These are phyloP conservation scores for Drosophila phalerata DNA, from an alignment of 2,888 invertebrate species.

Conservation along the genomic window DNA sequence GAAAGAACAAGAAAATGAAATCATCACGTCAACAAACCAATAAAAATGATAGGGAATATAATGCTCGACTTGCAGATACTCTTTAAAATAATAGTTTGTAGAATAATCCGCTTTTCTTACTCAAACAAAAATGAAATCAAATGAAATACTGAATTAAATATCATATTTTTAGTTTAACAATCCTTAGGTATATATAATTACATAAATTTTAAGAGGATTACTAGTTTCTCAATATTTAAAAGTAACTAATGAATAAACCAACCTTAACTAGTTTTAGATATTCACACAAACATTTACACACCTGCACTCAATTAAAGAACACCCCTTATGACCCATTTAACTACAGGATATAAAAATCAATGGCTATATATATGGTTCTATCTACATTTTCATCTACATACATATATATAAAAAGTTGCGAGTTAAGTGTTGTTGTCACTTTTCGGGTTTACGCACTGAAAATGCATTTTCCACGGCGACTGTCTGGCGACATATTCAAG, in stretches of 20 bases:
- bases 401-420: neutral
- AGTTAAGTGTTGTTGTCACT: constrained; percentile 35
- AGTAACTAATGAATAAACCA: neutral
- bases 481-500: constrained; percentile 53
- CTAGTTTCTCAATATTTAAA: no score
- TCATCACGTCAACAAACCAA: constrained; percentile 53
- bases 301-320: neutral
- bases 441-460: constrained; percentile 49
- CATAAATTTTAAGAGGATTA: no score
- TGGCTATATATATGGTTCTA: constrained; percentile 27
- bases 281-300: neutral
- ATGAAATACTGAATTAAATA: no score
- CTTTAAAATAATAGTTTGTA: neutral
- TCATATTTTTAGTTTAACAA: no score
- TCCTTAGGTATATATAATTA: no score
- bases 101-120: neutral
- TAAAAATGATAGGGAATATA: neutral
- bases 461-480: constrained; percentile 68
- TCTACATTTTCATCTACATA: neutral
- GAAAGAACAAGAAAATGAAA: constrained; percentile 58
- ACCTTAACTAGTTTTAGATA: no score
- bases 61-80: neutral
- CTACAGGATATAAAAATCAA: constrained; percentile 59
- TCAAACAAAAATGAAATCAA: no score
- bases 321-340: neutral